A percentile compares a stretch with the other conserved stretches of the same genome.
Conservation (phyloP, 2,888 invertebrate species). For the Leuctra nigra region DNA sequence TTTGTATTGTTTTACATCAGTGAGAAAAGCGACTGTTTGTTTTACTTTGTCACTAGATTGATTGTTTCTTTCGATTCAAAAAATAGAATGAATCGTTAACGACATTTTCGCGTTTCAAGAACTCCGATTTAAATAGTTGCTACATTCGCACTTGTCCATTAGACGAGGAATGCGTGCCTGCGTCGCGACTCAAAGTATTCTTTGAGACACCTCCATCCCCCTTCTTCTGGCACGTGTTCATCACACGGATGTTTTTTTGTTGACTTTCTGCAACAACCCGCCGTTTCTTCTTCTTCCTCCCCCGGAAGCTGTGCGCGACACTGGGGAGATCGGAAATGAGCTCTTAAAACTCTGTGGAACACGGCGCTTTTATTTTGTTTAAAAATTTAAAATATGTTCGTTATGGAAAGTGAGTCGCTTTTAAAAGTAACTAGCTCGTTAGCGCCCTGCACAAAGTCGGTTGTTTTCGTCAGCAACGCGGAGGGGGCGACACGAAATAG, state of each 20-base stretch:
- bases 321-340: constrained; percentile 23
- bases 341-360: constrained; percentile 21
- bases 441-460: too few relatives aligned
- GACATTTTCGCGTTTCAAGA: not conserved
- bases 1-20: too few relatives aligned
- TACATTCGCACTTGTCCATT: not conserved
- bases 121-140: not conserved
- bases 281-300: not conserved
- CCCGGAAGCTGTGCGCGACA: constrained; percentile 13
- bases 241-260: constrained; percentile 12
- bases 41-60: too few relatives aligned
- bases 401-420: constrained; percentile 10
- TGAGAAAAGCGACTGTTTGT: too few relatives aligned
- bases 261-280: constrained; percentile 7
- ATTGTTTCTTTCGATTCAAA: too few relatives aligned
- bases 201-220: not conserved
- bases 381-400: constrained; percentile 10
- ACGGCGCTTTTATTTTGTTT: constrained; percentile 12
- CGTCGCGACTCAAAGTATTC: not conserved
- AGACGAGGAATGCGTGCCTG: not conserved
- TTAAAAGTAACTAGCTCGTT: constrained; percentile 10
- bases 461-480: too few relatives aligned
- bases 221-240: constrained; percentile 8
- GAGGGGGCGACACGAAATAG: too few relatives aligned
- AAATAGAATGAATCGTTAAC: too few relatives aligned